Percentiles rank a stretch among this genome's conserved stretches.
Evolutionary conservation across 92 coral and sea anemone genomes (phyloP).

Genomic region (Heteractis magnifica): DNA sequence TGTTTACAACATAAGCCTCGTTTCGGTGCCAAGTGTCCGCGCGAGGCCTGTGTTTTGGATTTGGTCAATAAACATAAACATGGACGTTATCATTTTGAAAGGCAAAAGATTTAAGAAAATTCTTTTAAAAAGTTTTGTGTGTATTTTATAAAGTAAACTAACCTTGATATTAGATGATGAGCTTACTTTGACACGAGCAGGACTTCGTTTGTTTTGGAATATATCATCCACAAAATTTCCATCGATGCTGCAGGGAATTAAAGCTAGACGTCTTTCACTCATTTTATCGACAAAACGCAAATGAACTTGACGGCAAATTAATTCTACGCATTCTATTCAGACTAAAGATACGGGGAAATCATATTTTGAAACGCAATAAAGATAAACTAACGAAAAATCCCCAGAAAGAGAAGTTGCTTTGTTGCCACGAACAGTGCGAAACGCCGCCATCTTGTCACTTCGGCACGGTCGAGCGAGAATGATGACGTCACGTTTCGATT

Average conservation of each 20-base stretch:
- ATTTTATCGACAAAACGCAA: slow-evolving; percentile 17
- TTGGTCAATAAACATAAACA: no score
- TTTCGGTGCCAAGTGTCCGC: no score
- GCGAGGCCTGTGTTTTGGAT: no score
- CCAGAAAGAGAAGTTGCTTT: background rate
- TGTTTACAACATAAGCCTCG: no score
- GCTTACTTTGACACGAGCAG: slow-evolving; percentile 11
- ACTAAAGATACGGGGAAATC: background rate
- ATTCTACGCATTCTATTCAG: slow-evolving; percentile 4
- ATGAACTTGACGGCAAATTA: slow-evolving; percentile 4
- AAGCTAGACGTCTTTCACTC: slow-evolving; percentile 15
- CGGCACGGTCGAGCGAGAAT: no score
- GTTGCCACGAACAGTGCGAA: no score
- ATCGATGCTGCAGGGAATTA: slow-evolving; percentile 15
- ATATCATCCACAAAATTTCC: slow-evolving; percentile 3
- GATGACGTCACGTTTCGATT: no score
- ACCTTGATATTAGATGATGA: slow-evolving; percentile 2
- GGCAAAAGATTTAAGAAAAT: no score
- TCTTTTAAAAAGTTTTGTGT: no score
- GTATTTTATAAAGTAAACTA: no score
- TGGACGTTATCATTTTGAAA: no score
- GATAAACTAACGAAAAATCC: background rate
- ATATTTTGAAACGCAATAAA: slow-evolving; percentile 22
- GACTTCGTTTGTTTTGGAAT: slow-evolving; percentile 21
- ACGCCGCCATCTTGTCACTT: no score